These are phyloP conservation scores for Tetrapedia diversipes DNA, from an alignment of 2,888 invertebrate genomes.

Conservation along the genomic window DNA sequence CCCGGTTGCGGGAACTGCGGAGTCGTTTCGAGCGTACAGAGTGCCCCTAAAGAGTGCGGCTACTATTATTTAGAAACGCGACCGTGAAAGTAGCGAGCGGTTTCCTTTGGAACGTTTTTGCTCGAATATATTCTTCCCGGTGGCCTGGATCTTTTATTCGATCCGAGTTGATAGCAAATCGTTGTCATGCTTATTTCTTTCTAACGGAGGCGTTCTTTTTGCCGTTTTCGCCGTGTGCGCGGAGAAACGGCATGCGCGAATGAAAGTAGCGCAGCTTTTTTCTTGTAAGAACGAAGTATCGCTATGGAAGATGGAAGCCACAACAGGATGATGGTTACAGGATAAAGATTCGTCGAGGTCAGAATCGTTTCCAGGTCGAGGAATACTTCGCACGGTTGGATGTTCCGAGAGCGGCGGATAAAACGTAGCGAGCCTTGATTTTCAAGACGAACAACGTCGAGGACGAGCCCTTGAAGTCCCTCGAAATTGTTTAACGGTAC, in stretches of 20 bases:
- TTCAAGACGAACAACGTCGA: constrained; percentile 14
- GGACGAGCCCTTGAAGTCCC: constrained; percentile 20
- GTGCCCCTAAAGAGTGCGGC: too few relatives aligned
- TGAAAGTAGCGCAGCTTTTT: too few relatives aligned
- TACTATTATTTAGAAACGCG: neutral
- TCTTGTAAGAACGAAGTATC: too few relatives aligned
- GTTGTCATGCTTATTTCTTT: neutral
- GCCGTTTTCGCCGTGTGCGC: too few relatives aligned
- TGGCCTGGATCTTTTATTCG: neutral
- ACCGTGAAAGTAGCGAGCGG: neutral
- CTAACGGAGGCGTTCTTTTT: too few relatives aligned
- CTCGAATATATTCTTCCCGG: neutral
- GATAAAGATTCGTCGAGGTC: too few relatives aligned
- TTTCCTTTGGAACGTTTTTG: neutral
- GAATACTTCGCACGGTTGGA: neutral
- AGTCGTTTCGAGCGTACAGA: neutral
- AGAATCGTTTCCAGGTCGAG: neutral
- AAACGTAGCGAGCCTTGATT: constrained; percentile 36
- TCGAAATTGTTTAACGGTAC: constrained; percentile 39
- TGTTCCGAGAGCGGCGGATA: neutral
- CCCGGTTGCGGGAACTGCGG: neutral
- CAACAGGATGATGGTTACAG: too few relatives aligned
- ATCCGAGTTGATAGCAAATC: neutral
- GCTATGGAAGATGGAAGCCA: too few relatives aligned
- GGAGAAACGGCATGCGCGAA: too few relatives aligned